These are phyloP conservation scores for Cerastis leucographa DNA, from an alignment of 2,888 invertebrate species.

Conservation along the genomic window DNA sequence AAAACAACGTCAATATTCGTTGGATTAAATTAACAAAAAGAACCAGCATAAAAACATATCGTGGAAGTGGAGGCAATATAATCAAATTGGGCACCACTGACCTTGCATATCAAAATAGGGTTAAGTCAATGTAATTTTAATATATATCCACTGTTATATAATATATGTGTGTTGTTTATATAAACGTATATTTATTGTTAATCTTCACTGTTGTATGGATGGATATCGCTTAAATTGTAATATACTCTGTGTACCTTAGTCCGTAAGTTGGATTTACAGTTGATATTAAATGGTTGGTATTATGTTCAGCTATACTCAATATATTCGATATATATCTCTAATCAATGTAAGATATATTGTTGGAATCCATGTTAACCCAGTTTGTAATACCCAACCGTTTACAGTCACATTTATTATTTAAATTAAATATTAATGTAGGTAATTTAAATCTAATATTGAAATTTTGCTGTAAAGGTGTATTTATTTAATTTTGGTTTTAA, in stretches of 20 bases:
- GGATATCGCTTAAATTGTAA: constrained; percentile 65
- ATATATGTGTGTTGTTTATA: constrained; percentile 69
- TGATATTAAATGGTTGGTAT: constrained; percentile 48
- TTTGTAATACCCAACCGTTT: constrained; percentile 71
- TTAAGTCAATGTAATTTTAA: constrained; percentile 75
- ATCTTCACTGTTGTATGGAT: constrained; percentile 71
- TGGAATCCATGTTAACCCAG: constrained; percentile 56
- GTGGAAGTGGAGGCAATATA: constrained; percentile 70
- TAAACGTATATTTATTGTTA: constrained; percentile 72
- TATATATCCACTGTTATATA: constrained; percentile 71
- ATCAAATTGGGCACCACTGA: constrained; percentile 67
- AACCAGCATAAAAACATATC: constrained; percentile 85
- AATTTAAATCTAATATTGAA: constrained; percentile 83
- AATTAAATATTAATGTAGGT: constrained; percentile 76
- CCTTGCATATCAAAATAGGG: constrained; percentile 84
- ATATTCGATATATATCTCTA: constrained; percentile 31
- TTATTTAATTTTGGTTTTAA: constrained; percentile 87
- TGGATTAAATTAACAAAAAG: constrained; percentile 65
- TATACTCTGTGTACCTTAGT: constrained; percentile 62
- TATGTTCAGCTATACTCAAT: constrained; percentile 53
- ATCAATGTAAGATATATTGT: constrained; percentile 34
- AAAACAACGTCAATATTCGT: constrained; percentile 39
- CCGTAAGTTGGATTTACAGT: constrained; percentile 41
- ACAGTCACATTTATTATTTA: constrained; percentile 90
- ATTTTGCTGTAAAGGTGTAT: constrained; percentile 88